Percentiles rank a stretch among this genome's conserved stretches.
Evolutionary conservation across 2,797 vertebrate genomes (phyloP).

Genomic region (Sebastes nivosus): DNA sequence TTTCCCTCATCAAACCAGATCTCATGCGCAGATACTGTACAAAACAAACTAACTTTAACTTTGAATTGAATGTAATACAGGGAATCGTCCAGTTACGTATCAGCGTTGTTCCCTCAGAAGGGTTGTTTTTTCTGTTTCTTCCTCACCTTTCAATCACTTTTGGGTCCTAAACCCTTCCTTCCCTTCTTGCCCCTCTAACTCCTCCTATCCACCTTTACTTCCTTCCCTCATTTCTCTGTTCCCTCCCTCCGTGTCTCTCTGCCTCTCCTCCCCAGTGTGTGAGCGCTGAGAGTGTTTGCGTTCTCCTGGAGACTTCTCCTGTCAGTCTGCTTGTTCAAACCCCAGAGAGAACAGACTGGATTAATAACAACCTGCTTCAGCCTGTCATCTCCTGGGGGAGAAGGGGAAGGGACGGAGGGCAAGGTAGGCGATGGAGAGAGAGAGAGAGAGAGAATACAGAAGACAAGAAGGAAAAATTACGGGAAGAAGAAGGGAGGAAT

Average conservation of each 20-base stretch:
- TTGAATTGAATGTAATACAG: no score
- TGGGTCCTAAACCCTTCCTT: not conserved
- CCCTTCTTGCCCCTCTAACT: not conserved
- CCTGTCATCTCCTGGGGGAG: conserved; percentile 31
- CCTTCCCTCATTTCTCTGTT: not conserved
- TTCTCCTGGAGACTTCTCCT: conserved; percentile 22
- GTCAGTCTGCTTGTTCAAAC: conserved; percentile 29
- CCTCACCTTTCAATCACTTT: not conserved
- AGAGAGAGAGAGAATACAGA: not conserved
- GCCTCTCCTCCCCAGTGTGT: not conserved
- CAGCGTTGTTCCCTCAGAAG: not conserved
- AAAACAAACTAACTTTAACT: no score
- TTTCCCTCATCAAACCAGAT: no score
- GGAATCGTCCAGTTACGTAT: no score
- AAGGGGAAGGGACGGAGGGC: not conserved
- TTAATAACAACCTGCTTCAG: conserved; percentile 47
- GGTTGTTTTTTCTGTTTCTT: not conserved
- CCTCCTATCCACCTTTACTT: not conserved
- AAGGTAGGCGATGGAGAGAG: no score
- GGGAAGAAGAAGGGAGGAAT: no score
- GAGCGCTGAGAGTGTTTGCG: conserved; percentile 3
- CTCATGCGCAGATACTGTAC: no score
- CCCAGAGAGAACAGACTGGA: conserved; percentile 4
- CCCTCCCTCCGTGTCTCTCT: not conserved
- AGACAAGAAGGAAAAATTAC: not conserved